phyloP scores from a whole-genome alignment of 2,797 vertebrate genomes.

The Clarias laeviceps region DNA sequence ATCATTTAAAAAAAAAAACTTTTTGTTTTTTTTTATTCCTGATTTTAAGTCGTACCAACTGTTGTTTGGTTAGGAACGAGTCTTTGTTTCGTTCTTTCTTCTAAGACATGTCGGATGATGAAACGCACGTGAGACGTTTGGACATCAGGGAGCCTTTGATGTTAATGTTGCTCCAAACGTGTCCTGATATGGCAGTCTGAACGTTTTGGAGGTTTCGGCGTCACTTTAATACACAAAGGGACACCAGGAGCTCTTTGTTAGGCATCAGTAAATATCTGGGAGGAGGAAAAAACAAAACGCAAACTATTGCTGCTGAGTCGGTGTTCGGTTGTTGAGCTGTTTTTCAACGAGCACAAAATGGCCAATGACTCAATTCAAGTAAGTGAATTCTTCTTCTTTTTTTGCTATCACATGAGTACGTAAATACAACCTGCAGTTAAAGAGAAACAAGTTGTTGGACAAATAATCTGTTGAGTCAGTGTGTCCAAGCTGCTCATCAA shows the following conservation, averaged over 20 bases:
- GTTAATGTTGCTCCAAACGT: not conserved
- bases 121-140: not conserved
- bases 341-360: constrained; percentile 62
- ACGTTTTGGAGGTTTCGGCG: not conserved
- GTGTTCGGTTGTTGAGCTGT: no score
- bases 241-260: constrained; percentile 33
- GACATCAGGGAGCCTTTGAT: not conserved
- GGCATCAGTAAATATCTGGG: constrained; percentile 23
- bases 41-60: not conserved
- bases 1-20: not conserved
- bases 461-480: constrained; percentile 11
- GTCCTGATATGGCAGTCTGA: not conserved
- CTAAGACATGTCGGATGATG: not conserved
- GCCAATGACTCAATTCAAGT: constrained; percentile 81
- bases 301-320: constrained; percentile 13
- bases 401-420: not conserved
- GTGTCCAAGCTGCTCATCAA: constrained; percentile 10
- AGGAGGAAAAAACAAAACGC: constrained; percentile 9
- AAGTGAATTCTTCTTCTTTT: constrained; percentile 56
- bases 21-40: not conserved
- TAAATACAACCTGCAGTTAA: not conserved
- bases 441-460: not conserved
- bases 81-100: not conserved
- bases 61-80: not conserved
- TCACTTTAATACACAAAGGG: not conserved